Percentiles rank a stretch among this genome's conserved stretches.
Conservation (phyloP, 92 coral and sea anemone genomes). For the Heteractis magnifica region DNA sequence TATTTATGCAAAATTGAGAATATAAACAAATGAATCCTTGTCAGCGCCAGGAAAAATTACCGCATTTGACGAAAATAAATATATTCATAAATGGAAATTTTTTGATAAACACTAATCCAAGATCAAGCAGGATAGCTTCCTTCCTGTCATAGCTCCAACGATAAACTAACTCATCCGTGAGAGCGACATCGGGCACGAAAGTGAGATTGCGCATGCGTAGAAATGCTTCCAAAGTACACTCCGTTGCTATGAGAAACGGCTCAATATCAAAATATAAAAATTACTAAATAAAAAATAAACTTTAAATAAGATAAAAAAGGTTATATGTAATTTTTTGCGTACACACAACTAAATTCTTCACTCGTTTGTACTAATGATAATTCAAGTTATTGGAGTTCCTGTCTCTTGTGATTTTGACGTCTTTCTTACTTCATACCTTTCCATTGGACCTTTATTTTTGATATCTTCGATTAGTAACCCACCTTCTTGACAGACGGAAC, state of each 20-base stretch:
- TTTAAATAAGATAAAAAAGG: not conserved
- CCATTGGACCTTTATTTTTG: not conserved
- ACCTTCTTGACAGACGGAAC: not conserved
- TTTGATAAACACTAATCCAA: too few species aligned
- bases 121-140: too few species aligned
- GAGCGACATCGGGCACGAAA: not conserved
- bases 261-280: not conserved
- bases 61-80: too few species aligned
- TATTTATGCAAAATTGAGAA: too few species aligned
- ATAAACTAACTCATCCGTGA: not conserved
- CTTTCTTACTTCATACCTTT: not conserved
- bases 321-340: not conserved
- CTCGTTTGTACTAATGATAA: not conserved
- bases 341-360: not conserved
- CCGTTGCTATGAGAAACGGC: not conserved
- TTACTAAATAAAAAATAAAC: not conserved
- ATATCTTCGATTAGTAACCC: not conserved
- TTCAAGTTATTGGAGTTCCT: not conserved
- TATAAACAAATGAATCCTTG: too few species aligned
- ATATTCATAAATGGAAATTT: too few species aligned
- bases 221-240: not conserved
- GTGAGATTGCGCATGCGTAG: not conserved
- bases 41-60: too few species aligned
- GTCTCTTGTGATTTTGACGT: not conserved
- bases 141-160: not conserved